Conservation (phyloP, 1,140 invertebrate species). For the Liolophura sinensis region DNA sequence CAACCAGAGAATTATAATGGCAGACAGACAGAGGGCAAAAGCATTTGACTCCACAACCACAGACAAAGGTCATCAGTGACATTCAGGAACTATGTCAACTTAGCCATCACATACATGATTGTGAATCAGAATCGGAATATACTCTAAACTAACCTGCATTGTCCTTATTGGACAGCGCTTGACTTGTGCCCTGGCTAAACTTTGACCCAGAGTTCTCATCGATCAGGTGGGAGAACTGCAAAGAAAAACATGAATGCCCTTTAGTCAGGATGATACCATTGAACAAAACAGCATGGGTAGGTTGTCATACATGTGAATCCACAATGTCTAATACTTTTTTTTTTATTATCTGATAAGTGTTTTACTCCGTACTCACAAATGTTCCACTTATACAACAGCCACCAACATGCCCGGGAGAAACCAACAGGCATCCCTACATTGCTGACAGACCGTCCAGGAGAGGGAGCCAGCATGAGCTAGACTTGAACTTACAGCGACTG, state of each 20-base stretch:
- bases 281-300: background rate
- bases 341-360: background rate
- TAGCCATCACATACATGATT: slow-evolving; percentile 25
- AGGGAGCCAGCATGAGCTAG: too few relatives aligned
- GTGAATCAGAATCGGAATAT: background rate
- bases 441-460: too few relatives aligned
- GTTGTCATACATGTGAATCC: background rate
- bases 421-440: too few relatives aligned
- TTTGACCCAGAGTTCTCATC: slow-evolving; percentile 41
- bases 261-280: background rate
- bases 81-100: slow-evolving; percentile 55
- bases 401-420: too few relatives aligned
- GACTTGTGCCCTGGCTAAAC: slow-evolving; percentile 33
- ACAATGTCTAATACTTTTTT: background rate
- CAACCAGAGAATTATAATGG: too few relatives aligned
- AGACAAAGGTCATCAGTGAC: slow-evolving; percentile 54
- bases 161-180: slow-evolving; percentile 44
- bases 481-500: too few relatives aligned
- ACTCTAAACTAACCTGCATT: slow-evolving; percentile 47
- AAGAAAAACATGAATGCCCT: slow-evolving; percentile 7
- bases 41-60: too few relatives aligned
- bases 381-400: background rate
- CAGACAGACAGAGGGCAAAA: too few relatives aligned
- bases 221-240: slow-evolving; percentile 51
- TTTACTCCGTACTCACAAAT: background rate